Evolutionary conservation across 2,113 vertebrate genomes (phyloP), one percentile per base, ranked within the genome.

Genomic region (Parotia lawesii): DNA sequence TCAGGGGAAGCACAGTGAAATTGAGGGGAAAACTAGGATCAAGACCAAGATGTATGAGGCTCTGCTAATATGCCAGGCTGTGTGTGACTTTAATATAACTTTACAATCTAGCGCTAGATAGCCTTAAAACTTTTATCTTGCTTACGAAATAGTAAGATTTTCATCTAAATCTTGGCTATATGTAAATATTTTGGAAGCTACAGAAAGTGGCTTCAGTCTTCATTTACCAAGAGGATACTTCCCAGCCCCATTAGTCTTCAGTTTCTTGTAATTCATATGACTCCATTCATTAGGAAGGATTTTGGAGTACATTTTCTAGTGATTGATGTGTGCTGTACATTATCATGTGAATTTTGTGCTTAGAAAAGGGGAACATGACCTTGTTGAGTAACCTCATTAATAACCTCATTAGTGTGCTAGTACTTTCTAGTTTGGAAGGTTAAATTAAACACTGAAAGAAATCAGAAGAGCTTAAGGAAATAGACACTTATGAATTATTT

Each of bases 371-470:
- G 92, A 89, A 86, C 70, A 35, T 92, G 88, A 92, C 88, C 86
- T 92, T 88, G 76, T 84, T 81, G 80, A 51, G 25, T 87, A 86
- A 89, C 77, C 76, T 95, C 78, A 87, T 95, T 94, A 94, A 75
- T 87, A 91, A 93, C 87, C 87, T 94, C 81, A 78, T 96, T 93
- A 94, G 86, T 84, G 76, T 96, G 88, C 88, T 95, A 91, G 80
- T 93, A 83, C 90, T 94, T 86, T 86, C 89, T 77, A 22, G 51
- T 83, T 88, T 74, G 56, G 65, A 87, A 93, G 53, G 86, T 94
- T 96, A 96, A 96, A 94, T 86, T 88, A 93, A 92, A 78, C 57
- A 35, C 57, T 74, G 77, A 81, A 89, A 84, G 65, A 92, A 94
- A 81, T 75, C 56, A 95, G 89, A 89, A 81, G 60, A 86, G 60